Conservation (phyloP, 2,113 vertebrate species). For the Nipponia nippon region DNA sequence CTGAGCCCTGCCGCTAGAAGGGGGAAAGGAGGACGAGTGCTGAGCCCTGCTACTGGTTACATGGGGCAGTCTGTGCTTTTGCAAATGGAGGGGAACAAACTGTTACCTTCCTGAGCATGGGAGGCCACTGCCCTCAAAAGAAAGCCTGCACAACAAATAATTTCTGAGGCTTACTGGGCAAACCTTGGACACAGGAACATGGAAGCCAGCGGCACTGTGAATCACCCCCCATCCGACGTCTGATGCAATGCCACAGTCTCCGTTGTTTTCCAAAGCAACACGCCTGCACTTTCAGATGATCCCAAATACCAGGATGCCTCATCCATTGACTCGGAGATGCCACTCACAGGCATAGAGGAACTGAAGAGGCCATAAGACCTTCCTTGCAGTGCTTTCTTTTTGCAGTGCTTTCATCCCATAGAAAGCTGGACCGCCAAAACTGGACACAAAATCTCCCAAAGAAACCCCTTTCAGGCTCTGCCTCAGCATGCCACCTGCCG, state of each 20-base stretch:
- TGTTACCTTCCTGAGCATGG: background rate
- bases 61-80: background rate
- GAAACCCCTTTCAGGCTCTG: background rate
- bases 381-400: background rate
- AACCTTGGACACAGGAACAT: background rate
- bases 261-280: background rate
- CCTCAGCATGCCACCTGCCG: background rate
- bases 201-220: background rate
- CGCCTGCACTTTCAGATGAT: background rate
- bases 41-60: background rate
- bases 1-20: accelerated
- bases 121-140: background rate
- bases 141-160: background rate
- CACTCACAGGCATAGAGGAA: background rate
- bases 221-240: background rate
- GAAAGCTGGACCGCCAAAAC: background rate
- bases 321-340: background rate
- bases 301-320: background rate
- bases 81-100: background rate
- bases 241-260: background rate
- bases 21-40: background rate
- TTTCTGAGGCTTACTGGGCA: background rate
- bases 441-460: background rate
- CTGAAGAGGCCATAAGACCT: background rate
- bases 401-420: background rate